A percentile compares a stretch with the other conserved stretches of the same genome.
Evolutionary conservation across 2,797 vertebrate genomes (phyloP).

Genomic region (Eospalax fontanierii): DNA sequence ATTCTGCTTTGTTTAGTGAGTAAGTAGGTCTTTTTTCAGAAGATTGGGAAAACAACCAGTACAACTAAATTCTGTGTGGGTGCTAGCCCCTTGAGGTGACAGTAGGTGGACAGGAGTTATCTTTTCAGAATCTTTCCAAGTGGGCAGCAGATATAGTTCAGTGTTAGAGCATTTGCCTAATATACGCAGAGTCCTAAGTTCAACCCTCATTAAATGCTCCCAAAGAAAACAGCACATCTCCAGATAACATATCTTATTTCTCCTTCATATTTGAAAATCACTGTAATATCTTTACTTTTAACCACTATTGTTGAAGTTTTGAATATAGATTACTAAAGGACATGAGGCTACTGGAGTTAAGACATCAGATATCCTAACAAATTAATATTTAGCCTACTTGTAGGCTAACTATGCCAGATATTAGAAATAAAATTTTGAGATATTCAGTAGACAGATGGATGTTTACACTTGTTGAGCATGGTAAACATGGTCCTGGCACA

Average conservation of each 20-base stretch:
- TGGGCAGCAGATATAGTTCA: no score
- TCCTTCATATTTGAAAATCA: neutral
- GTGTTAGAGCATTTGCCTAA: neutral
- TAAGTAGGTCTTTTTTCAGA: slow-evolving; percentile 20
- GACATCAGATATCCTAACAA: neutral
- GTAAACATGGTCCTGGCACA: neutral
- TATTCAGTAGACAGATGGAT: neutral
- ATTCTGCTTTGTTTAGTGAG: neutral
- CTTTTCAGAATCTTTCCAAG: neutral
- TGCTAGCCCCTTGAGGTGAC: rapidly evolving
- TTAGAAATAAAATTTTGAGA: slow-evolving; percentile 28
- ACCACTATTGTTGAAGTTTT: neutral
- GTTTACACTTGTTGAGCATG: neutral
- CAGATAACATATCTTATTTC: neutral
- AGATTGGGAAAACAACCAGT: neutral
- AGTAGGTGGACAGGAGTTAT: neutral
- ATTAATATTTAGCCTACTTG: neutral
- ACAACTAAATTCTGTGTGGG: neutral
- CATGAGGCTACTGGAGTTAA: neutral
- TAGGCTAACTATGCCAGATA: neutral
- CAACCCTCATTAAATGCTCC: neutral
- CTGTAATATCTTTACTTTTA: neutral
- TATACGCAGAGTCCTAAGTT: neutral
- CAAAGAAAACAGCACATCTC: neutral
- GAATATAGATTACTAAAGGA: neutral